Base-by-base conservation (phyloP, 1,140 invertebrate species). In the Diuraphis noxia region DNA sequence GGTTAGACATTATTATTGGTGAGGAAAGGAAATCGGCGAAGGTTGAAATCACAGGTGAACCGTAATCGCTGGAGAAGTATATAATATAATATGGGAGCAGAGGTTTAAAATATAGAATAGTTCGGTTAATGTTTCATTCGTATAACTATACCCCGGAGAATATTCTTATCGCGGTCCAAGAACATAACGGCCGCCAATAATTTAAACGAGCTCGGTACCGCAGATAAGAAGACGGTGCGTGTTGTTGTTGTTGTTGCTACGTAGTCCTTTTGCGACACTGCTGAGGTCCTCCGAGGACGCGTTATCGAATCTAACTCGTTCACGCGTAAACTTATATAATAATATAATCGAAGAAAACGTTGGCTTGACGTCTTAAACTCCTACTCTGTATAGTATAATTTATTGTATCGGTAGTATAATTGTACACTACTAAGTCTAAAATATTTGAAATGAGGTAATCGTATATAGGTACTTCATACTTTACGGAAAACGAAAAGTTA, bases 111-210 rank as follows among this genome's bases (percentile, higher is more conserved):
- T 72, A 41, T 72, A 72, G 56, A 72, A 41, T 13, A 25, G 72
- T 90, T 81, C 43, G 72, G 89, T 19, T 82, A 91, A 91, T 82
- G 89, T 91, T 91, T 91, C 89, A 52, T 82, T 36, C 43, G 88
- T 72, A 41, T 91, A 91, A 91, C 89, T 82, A 79, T 82, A 91
- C 89, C 89, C 89, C 23, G 34, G 89, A 91, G 89, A 82, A 82
- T 91, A 91, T 91, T 91, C 89, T 91, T 91, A 91, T 91, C 89
- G 89, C 41, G 34, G 72, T 77, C 63, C 89, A 91, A 91, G 89
- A 91, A 81, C 36, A 30, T 36, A 46, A 72, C 88, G 89, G 77
- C 72, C 89, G 56, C 89, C 89, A 82, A 91, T 91, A 91, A 91
- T 82, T 91, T 82, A 91, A 79, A 91, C 89, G 89, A 19, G 41